These are phyloP conservation scores for Gymnopithys bicolor DNA, from an alignment of 2,797 vertebrate genomes.

Conservation along the genomic window DNA sequence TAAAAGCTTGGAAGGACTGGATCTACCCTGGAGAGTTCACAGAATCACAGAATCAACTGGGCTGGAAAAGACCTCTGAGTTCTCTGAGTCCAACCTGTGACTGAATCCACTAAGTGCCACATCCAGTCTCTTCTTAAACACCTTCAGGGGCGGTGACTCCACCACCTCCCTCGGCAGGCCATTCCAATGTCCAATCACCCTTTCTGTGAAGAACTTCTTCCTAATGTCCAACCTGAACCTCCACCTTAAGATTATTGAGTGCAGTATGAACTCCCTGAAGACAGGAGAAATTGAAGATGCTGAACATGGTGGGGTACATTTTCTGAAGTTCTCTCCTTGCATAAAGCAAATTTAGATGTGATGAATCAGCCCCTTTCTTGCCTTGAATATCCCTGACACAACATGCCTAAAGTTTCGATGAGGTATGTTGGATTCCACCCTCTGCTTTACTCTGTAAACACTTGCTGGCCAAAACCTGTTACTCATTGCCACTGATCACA, in stretches of 20 bases:
- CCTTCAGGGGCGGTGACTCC: background rate
- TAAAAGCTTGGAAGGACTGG: background rate
- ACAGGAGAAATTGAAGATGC: background rate
- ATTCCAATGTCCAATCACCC: background rate
- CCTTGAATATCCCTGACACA: background rate
- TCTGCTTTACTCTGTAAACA: constrained; percentile 3
- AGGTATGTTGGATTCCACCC: background rate
- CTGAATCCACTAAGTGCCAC: background rate
- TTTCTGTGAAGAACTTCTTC: background rate
- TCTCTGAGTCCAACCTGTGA: background rate
- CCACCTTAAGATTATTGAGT: background rate
- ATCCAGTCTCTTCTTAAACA: background rate
- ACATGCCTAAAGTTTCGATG: background rate
- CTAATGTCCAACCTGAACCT: background rate
- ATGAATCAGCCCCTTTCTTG: background rate
- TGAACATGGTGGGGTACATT: background rate
- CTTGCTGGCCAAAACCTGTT: background rate
- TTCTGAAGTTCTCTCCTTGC: background rate
- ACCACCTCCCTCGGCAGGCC: background rate
- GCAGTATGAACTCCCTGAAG: background rate
- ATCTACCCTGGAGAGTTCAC: background rate
- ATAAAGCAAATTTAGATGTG: background rate
- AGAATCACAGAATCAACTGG: background rate
- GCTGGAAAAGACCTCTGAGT: background rate
- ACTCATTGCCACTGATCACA: background rate